Conservation (phyloP, 1,140 invertebrate genomes). For the Leptinotarsa undecemlineata region DNA sequence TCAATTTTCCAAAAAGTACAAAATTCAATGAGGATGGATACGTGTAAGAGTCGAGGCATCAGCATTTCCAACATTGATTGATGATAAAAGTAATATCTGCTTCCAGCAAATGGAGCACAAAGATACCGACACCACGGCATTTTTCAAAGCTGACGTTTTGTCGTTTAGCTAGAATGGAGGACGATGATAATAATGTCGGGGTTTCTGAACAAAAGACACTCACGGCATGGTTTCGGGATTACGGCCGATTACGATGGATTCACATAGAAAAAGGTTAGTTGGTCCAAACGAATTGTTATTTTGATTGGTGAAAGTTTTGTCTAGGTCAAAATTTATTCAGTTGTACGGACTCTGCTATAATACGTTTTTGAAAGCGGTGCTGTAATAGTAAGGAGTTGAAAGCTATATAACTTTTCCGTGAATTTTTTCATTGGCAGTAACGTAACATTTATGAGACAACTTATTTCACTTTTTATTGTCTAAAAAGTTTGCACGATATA, state of each 20-base stretch:
- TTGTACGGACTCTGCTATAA: no score
- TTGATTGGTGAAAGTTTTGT: no score
- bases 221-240: constrained; percentile 17
- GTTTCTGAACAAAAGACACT: constrained; percentile 3
- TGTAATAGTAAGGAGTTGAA: no score
- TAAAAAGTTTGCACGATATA: no score
- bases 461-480: background rate
- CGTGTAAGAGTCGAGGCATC: background rate
- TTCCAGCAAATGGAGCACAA: background rate
- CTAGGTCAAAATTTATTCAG: no score
- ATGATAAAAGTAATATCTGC: constrained; percentile 6
- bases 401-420: background rate
- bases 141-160: constrained; percentile 17
- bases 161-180: constrained; percentile 7
- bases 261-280: no score
- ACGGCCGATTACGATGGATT: background rate
- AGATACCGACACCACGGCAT: constrained; percentile 8
- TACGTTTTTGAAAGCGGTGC: no score
- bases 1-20: background rate
- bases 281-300: no score
- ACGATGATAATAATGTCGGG: constrained; percentile 15
- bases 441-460: background rate
- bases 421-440: background rate
- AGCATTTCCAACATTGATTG: background rate
- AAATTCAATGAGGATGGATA: background rate